Percentiles rank a stretch among this genome's conserved stretches.
Conservation (phyloP, 2,888 invertebrate species). For the Phyllotreta cruciferae region DNA sequence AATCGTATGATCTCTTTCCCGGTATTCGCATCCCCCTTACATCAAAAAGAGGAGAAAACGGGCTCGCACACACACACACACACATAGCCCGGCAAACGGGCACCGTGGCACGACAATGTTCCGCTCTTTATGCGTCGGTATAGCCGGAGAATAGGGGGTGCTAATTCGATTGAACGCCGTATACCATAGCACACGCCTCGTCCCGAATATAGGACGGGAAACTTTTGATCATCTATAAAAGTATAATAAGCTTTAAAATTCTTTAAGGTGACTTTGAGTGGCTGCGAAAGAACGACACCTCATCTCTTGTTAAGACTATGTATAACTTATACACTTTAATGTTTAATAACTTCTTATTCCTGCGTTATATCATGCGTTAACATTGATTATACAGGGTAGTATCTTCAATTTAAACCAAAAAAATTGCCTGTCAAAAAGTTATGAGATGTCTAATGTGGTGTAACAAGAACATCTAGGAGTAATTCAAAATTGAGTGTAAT, state of each 20-base stretch:
- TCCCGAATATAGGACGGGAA: conserved; percentile 12
- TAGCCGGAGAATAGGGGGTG: conserved; percentile 39
- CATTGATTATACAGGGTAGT: no score
- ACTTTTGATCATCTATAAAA: conserved; percentile 37
- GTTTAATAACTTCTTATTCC: no score
- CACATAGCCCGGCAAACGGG: conserved; percentile 35
- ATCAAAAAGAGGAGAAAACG: conserved; percentile 14
- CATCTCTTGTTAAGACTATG: no score
- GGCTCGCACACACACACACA: conserved; percentile 39
- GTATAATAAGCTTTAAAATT: conserved; percentile 33
- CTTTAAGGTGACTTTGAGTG: no score
- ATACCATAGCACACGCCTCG: not conserved
- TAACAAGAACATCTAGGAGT: no score
- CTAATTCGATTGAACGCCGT: conserved; percentile 46
- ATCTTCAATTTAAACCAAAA: no score
- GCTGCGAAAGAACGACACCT: no score
- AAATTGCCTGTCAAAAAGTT: no score
- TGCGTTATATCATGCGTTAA: no score
- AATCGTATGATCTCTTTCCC: conserved; percentile 28
- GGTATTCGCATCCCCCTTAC: conserved; percentile 32
- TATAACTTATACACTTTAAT: no score
- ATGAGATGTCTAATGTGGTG: no score
- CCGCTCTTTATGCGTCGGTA: conserved; percentile 37
- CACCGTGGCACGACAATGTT: conserved; percentile 39
- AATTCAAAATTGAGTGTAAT: no score